Evolutionary conservation across 2,888 invertebrate genomes (phyloP), one percentile per base, ranked within the genome.

Genomic region (Willowsia nigromaculata): DNA sequence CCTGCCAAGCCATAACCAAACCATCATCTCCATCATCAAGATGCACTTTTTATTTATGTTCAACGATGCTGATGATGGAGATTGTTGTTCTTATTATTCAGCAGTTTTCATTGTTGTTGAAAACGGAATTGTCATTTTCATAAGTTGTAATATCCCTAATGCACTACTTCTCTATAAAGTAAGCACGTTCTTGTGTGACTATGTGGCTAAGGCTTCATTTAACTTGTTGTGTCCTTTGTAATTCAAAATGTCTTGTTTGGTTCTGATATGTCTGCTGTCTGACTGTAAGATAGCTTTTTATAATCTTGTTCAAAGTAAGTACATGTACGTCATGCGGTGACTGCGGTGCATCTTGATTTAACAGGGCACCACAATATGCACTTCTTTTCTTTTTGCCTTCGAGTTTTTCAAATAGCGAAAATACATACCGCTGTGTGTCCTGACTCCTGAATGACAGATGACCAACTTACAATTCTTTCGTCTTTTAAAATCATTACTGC

Each of bases 271-370:
- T 68, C 68, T 62, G 62, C 6, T 18, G 15, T 53, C 50, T 50
- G 27, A 18, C 37, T 37, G 43, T 74, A 47, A 47, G 74, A 74
- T 74, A 25, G 25, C 43, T 74, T 74, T 74, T 74, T 74, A 74
- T 47, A 74, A 74, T 74, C 74, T 27, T 47, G 74, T 47, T 74
- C 43, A 27, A 40, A 22, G 40, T 53, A 53, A 37, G 50, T 53
- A 71, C 53, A 71, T 43, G 43, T 2, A 53, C 68, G 86, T 86
- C 86, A 86, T 87, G 87, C 33, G 81, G 81, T 68, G 86, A 81
- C 56, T 87, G 82, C 25, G 86, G 80, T 87, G 87, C 81, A 87
- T 87, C 87, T 87, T 82, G 87, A 87, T 87, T 87, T 87, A 87
- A 68, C 87, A 87, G 81, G 81, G 59, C 43, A 59, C 68, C 68